Evolutionary conservation across 2,113 vertebrate genomes (phyloP), one percentile per base, ranked within the genome.

Genomic region (Penelope pileata): DNA sequence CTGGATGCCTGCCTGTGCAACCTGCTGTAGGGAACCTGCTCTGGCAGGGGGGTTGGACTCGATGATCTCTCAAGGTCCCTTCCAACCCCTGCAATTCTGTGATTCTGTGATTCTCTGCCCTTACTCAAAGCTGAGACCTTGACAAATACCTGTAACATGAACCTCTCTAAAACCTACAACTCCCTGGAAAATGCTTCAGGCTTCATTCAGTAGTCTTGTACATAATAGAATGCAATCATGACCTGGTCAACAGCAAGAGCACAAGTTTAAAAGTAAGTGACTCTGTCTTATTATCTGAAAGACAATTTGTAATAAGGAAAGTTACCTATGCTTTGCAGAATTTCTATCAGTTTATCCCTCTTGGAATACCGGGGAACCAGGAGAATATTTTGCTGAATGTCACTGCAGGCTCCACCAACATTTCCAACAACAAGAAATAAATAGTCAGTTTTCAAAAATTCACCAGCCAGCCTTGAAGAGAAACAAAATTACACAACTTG

Each of bases 401-500:
- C 99, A 72, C 97, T 98, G 95, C 99, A 99, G 38, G 99, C 99
- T 95, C 98, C 99, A 12, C 99, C 99, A 84, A 98, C 98, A 17
- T 97, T 96, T 48, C 99, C 99, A 29, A 99, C 99, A 66, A 98
- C 98, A 96, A 99, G 96, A 96, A 99, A 99, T 83, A 99, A 93
- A 72, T 99, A 99, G 83, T 98, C 97, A 0, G 53, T 36, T 95
- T 98, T 99, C 75, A 99, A 97, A 94, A 99, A 99, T 29, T 99
- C 98, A 0, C 96, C 96, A 68, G 99, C 99, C 94, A 99, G 45
- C 97, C 99, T 99, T 91, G 17, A 95, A 95, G 92, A 89, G 59
- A 68, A 96, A 84, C 27, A 82, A 36, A 95, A 18, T 7, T 32
- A 56, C 53, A 32, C 30, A 32, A 92, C 24, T n/a, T 38, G 1